Base-by-base conservation (phyloP, 2,797 vertebrate species). In the Triplophysa yarkandensis region DNA sequence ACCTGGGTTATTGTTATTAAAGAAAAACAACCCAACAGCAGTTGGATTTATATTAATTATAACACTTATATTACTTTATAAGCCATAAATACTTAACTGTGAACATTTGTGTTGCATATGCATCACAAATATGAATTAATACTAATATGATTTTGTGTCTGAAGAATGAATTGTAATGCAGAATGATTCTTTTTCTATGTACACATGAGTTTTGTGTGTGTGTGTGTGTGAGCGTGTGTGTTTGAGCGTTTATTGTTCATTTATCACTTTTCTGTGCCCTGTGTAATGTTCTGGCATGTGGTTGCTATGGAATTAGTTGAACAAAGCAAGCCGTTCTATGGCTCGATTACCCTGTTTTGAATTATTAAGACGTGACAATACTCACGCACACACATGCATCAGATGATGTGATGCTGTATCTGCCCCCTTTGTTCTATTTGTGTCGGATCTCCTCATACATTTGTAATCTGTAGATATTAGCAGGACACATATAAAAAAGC, bases 221-320 rank as follows among this genome's bases (percentile, higher is more conserved):
- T 10, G 10, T 52, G 21, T 23, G 21, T 50, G 0, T 17, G 36
- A 39, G 14, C 55, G 44, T 10, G 10, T 52, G 21, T 23, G 21
- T 50, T 0, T 17, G 36, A 39, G 14, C 55, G 50, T 52, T 72
- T 46, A 73, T 48, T 30, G 60, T 64, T 57, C 32, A 66, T 74
- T 74, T 66, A 66, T 65, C 50, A 55, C 36, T 46, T 74, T 66
- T 32, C 25, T 32, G 6, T 32, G 57, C 44, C 16, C 32, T 28
- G 46, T 9, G 25, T 30, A 65, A 73, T 13, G 5, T 32, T 74
- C 44, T 60, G 60, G 63, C 68, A 52, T 81, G 46, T 48, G 52
- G 76, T 78, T 81, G 73, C 73, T 69, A 73, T 76, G 80, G 69
- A 81, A 68, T 78, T 76, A 55, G 43, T 30, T 13, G 63, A 79